A percentile compares a stretch with the other conserved stretches of the same genome.
phyloP scores from a whole-genome alignment of 2,888 invertebrate species.

The Erpobdella octoculata region DNA sequence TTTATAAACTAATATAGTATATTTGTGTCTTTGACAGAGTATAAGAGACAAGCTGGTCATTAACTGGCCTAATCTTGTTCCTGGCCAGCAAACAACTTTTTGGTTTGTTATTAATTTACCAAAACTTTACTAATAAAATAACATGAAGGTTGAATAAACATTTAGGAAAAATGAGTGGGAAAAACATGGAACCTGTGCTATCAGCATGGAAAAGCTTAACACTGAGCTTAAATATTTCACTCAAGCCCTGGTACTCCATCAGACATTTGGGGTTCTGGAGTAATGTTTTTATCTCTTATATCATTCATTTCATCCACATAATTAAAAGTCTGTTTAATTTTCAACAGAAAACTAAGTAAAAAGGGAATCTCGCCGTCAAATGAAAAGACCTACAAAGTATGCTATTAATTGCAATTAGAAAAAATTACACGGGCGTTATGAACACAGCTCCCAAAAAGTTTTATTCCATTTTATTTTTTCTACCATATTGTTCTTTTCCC shows the following conservation, averaged over 20 bases:
- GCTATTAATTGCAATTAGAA: too few relatives aligned
- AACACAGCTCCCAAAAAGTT: too few relatives aligned
- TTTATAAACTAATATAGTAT: too few relatives aligned
- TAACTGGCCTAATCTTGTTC: slow-evolving; percentile 1
- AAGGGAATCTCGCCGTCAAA: background rate
- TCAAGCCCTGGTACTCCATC: background rate
- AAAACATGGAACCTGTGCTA: slow-evolving; percentile 25
- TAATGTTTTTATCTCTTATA: background rate
- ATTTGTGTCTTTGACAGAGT: too few relatives aligned
- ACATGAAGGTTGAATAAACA: too few relatives aligned
- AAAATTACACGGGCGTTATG: too few relatives aligned
- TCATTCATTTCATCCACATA: background rate
- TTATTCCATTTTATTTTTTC: too few relatives aligned
- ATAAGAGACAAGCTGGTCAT: background rate
- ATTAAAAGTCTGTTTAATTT: background rate
- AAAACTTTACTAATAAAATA: too few relatives aligned
- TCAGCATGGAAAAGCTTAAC: background rate
- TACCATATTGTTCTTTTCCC: too few relatives aligned
- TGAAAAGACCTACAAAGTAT: background rate
- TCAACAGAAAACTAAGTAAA: background rate
- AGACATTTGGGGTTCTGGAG: background rate
- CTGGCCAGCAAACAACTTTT: too few relatives aligned
- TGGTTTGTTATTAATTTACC: too few relatives aligned
- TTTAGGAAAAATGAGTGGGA: slow-evolving; percentile 25
- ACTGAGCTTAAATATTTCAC: slow-evolving; percentile 12